Conservation (phyloP, 2,888 invertebrate species). For the Eupithecia exiguata region DNA sequence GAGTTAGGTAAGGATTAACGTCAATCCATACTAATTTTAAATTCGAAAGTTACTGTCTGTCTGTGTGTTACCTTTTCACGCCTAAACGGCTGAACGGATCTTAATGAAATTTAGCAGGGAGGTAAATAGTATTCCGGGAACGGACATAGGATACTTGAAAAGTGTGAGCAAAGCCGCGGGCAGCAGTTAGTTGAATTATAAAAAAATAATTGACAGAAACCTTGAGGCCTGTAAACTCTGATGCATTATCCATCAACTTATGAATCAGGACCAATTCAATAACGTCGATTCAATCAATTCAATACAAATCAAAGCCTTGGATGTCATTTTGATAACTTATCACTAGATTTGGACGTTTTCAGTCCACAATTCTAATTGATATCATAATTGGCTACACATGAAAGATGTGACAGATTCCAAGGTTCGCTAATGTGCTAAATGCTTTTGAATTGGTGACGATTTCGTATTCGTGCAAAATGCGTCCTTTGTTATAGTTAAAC, state of each 20-base stretch:
- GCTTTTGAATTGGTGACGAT: slow-evolving; percentile 28
- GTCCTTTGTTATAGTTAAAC: slow-evolving; percentile 7
- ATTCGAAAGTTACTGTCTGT: too few species aligned
- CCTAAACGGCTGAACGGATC: too few species aligned
- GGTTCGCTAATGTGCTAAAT: slow-evolving; percentile 35
- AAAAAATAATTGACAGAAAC: not conserved
- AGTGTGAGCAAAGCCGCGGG: too few species aligned
- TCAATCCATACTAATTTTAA: not conserved
- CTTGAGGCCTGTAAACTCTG: slow-evolving; percentile 7
- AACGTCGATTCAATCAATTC: not conserved
- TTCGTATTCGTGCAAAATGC: slow-evolving; percentile 7
- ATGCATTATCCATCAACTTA: slow-evolving; percentile 1
- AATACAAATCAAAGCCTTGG: slow-evolving; percentile 3
- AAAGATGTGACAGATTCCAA: slow-evolving; percentile 21
- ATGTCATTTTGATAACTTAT: slow-evolving; percentile 12
- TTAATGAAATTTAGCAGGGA: too few species aligned
- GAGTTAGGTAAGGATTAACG: not conserved
- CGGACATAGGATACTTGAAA: too few species aligned
- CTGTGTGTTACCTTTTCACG: too few species aligned
- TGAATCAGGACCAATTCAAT: slow-evolving; percentile 3
- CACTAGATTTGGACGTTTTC: slow-evolving; percentile 4
- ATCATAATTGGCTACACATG: slow-evolving; percentile 27
- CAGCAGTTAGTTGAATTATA: too few species aligned
- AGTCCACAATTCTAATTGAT: slow-evolving; percentile 9
- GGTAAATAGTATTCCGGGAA: too few species aligned